A percentile compares a stretch with the other conserved stretches of the same genome.
Evolutionary conservation across 23 tunicate genomes (phyloP).

Genomic region (Ciona savignyi): DNA sequence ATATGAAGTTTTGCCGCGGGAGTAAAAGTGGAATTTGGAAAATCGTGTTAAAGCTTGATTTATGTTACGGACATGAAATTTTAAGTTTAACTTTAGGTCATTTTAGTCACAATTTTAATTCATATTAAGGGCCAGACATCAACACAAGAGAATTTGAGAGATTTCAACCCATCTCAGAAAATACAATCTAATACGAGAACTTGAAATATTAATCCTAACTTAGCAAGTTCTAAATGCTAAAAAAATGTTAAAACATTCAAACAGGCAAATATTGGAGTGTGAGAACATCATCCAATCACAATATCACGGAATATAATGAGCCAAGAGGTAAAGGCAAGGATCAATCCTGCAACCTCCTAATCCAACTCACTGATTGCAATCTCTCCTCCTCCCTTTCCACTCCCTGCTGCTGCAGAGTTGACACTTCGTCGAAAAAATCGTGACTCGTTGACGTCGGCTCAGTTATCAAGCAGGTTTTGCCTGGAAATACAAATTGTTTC

Average conservation of each 20-base stretch:
- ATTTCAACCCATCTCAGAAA: neutral
- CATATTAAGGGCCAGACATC: constrained; percentile 22
- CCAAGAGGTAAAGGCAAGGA: no score
- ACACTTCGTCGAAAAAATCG: constrained; percentile 26
- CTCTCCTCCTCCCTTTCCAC: constrained; percentile 25
- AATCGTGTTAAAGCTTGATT: no score
- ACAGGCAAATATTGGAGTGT: no score
- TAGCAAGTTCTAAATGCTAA: neutral
- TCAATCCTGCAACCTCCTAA: no score
- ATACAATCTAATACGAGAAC: neutral
- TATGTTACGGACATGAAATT: neutral
- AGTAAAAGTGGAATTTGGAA: no score
- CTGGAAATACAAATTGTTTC: neutral
- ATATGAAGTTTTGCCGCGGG: no score
- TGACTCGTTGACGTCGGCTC: constrained; percentile 9
- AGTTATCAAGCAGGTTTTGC: constrained; percentile 19
- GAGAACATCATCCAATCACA: no score
- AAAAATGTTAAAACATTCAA: neutral
- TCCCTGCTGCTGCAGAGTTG: constrained; percentile 2
- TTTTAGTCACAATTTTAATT: no score
- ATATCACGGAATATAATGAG: no score
- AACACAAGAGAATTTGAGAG: neutral
- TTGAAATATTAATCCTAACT: neutral
- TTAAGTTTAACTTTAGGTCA: no score
- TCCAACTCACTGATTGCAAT: constrained; percentile 9